Percentiles rank a stretch among this genome's conserved stretches.
Conservation (phyloP, 2,113 vertebrate genomes). For the Natator depressus region DNA sequence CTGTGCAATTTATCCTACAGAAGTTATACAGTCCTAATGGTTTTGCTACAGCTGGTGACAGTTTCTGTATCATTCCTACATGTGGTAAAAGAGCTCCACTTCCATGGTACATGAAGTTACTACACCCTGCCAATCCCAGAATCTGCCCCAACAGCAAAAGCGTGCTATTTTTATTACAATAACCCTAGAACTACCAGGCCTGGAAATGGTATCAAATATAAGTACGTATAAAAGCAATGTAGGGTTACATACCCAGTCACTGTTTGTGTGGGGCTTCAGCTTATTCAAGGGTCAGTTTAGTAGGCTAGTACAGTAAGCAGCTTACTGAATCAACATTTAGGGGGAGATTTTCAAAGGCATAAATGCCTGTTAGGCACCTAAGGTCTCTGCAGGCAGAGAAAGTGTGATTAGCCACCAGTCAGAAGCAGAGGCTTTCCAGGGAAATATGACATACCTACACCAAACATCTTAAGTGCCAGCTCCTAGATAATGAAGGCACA, state of each 20-base stretch:
- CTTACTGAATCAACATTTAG: neutral
- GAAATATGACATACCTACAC: neutral
- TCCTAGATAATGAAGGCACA: neutral
- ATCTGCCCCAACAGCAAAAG: neutral
- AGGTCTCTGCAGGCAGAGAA: neutral
- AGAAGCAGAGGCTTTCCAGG: neutral
- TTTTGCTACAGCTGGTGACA: neutral
- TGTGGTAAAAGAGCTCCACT: neutral
- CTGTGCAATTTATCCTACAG: neutral
- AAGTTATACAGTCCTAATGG: neutral
- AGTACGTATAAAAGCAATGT: neutral
- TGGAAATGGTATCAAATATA: neutral
- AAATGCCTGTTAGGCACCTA: neutral
- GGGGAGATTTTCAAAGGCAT: neutral
- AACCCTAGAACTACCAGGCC: neutral
- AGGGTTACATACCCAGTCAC: neutral
- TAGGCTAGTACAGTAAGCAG: neutral
- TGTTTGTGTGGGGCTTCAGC: neutral
- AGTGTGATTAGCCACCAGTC: neutral
- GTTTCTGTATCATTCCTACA: slow-evolving; percentile 17
- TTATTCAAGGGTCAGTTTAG: neutral
- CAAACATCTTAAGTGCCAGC: neutral
- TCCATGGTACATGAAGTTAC: neutral
- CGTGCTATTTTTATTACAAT: slow-evolving; percentile 2
- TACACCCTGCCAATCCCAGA: neutral